Evolutionary conservation across 2,888 invertebrate species (phyloP), one percentile per base, ranked within the genome.

Genomic region (Pachycephus smyrnensis): DNA sequence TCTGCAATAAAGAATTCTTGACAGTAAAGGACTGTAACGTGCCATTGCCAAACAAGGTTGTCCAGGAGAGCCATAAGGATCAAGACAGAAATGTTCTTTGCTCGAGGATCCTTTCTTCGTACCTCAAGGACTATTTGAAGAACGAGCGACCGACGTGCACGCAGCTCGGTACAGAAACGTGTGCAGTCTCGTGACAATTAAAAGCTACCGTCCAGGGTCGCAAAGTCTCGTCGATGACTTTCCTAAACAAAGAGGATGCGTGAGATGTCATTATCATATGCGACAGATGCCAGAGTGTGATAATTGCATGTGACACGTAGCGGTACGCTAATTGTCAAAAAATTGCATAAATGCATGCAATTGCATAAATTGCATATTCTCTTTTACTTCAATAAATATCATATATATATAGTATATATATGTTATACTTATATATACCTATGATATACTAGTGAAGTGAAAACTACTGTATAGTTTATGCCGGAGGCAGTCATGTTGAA

Each of bases 191-290:
- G 79, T 77, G 81, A 81, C 82, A 81, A 84, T 84, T 82, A 84
- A 82, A 80, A 79, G 78, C 82, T 55, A 79, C 78, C 73, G 73
- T 32, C 80, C 79, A 80, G 55, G 80, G 78, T 55, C 78, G 35
- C 69, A 31, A 11, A 75, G 37, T 68, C 81, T 77, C 32, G 79
- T 75, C 73, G 79, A 81, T 76, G 80, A 80, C 79, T 81, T 75
- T 73, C 23, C 69, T 69, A 80, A 84, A 84, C 84, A 84, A 83
- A 84, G 84, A 77, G 79, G 23, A 55, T 55, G 55, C 55, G 23
- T 55, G 55, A 23, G 23, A 55, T 9, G 55, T 9, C 15, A 55
- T 55, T 55, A 55, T 55, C 55, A 9, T 55, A 23, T 9, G 6
- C 23, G 55, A 23, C 55, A 23, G 55, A 55, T 55, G 9, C 55